Conservation (phyloP, 2,888 invertebrate species). For the Epsilonema sp. region DNA sequence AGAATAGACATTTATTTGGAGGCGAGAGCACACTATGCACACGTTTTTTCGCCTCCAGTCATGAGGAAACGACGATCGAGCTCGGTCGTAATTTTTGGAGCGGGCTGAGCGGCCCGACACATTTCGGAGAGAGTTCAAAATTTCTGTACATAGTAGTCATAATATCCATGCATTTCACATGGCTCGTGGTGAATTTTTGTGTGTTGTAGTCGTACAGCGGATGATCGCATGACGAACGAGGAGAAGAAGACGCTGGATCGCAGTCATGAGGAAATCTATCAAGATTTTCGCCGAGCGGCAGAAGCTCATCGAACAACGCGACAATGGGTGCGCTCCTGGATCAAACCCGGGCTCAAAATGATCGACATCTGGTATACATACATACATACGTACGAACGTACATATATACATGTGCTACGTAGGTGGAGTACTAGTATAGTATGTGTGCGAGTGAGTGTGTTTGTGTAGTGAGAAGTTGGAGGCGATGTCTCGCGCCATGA, state of each 20-base stretch:
- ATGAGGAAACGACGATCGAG: too few species aligned
- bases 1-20: too few species aligned
- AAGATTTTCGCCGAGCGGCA: constrained; percentile 80
- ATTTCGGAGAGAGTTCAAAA: too few species aligned
- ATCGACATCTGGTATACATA: constrained; percentile 60
- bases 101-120: too few species aligned
- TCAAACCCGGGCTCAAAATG: constrained; percentile 98
- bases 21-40: too few species aligned
- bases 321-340: constrained; percentile 70
- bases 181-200: too few species aligned
- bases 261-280: constrained; percentile 75
- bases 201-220: constrained; percentile 16
- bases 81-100: too few species aligned
- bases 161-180: too few species aligned
- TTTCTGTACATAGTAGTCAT: too few species aligned
- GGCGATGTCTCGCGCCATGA: constrained; percentile 65
- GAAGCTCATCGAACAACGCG: constrained; percentile 93
- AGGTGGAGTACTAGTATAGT: background rate
- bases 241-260: constrained; percentile 66
- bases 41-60: too few species aligned
- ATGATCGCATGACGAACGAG: constrained; percentile 30
- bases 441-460: background rate
- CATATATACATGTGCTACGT: background rate
- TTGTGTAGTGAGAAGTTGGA: constrained; percentile 59
- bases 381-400: too few species aligned